A percentile compares a stretch with the other conserved stretches of the same genome.
Conservation (phyloP, 2,888 invertebrate genomes). For the Erebia palarica region DNA sequence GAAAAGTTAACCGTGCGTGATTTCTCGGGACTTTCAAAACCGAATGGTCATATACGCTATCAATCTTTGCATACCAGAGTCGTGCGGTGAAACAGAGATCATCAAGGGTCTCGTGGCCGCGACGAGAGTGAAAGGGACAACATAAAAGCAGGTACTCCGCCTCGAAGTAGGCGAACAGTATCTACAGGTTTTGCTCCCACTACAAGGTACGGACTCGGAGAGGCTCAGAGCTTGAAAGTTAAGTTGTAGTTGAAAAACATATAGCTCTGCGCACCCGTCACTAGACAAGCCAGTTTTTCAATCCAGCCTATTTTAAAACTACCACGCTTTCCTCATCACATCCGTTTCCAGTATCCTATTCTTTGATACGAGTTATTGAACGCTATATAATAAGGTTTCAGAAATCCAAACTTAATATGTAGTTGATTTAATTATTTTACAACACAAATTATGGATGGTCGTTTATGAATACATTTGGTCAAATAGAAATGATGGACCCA, state of each 20-base stretch:
- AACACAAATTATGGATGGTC: conserved; percentile 22
- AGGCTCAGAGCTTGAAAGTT: conserved; percentile 75
- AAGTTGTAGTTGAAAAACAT: conserved; percentile 60
- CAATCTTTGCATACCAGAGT: conserved; percentile 83
- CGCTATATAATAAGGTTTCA: conserved; percentile 7
- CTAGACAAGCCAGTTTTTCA: conserved; percentile 45
- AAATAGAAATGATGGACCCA: conserved; percentile 48
- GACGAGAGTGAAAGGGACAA: conserved; percentile 72
- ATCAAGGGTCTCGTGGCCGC: conserved; percentile 51
- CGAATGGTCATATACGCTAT: conserved; percentile 82
- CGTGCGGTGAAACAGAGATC: conserved; percentile 72
- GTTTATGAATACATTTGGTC: conserved; percentile 30
- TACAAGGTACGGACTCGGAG: conserved; percentile 75
- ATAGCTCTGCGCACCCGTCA: conserved; percentile 61
- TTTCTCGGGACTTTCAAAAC: conserved; percentile 80
- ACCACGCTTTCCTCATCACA: conserved; percentile 25
- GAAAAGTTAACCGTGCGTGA: conserved; percentile 81
- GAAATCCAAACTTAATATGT: conserved; percentile 10
- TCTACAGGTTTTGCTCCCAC: conserved; percentile 83
- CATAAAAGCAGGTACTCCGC: conserved; percentile 71
- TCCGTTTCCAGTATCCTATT: conserved; percentile 17
- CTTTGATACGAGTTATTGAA: neutral
- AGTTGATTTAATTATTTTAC: conserved; percentile 23
- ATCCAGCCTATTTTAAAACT: conserved; percentile 33
- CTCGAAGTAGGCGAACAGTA: conserved; percentile 75